Percentiles rank a stretch among this genome's conserved stretches.
Conservation (phyloP, 2,888 invertebrate species). For the Tricholauxania praeusta region DNA sequence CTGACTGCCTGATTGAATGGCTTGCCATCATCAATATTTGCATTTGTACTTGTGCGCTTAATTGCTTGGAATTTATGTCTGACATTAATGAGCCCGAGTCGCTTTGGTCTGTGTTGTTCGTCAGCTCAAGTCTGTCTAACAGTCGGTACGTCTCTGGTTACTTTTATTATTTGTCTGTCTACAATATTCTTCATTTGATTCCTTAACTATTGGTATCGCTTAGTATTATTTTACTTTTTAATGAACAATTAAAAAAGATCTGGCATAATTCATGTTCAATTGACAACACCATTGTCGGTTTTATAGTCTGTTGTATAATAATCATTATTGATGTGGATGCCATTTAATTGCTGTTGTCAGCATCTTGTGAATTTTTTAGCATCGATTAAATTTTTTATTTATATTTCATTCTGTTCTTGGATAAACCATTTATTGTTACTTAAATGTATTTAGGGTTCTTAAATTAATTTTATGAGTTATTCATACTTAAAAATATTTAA, state of each 20-base stretch:
- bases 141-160: conserved; percentile 6
- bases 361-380: no score
- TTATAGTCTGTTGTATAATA: no score
- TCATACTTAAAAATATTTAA: not conserved
- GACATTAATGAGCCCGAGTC: conserved; percentile 29
- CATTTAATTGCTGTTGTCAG: no score
- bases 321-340: no score
- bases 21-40: not conserved
- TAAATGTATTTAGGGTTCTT: not conserved
- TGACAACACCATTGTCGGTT: no score
- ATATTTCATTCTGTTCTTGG: no score
- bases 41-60: conserved; percentile 9
- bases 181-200: not conserved
- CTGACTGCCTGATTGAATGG: not conserved
- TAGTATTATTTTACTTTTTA: not conserved
- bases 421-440: no score
- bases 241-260: not conserved
- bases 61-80: conserved; percentile 26
- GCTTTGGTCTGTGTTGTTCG: not conserved
- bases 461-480: not conserved
- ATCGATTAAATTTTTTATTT: no score
- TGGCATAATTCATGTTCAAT: no score
- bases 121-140: not conserved
- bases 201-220: not conserved
- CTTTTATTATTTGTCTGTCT: not conserved